phyloP scores from a whole-genome alignment of 2,797 vertebrate genomes.

The Gouania willdenowi region DNA sequence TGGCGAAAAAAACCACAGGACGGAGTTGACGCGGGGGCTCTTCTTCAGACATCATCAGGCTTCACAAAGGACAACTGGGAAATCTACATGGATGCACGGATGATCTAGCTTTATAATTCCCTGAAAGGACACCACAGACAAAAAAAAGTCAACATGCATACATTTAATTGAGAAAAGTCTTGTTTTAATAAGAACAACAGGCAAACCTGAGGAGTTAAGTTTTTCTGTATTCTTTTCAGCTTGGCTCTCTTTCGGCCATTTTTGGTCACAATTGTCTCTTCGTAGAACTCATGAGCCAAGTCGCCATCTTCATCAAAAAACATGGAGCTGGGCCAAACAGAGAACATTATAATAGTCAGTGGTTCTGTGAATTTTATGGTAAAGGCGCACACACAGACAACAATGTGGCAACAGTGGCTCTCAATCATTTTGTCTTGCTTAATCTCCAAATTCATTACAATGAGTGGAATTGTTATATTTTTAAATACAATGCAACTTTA shows the following conservation, averaged over 20 bases:
- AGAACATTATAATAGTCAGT: too few relatives aligned
- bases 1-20: constrained; percentile 52
- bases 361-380: too few relatives aligned
- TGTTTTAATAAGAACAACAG: too few relatives aligned
- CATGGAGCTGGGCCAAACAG: constrained; percentile 88
- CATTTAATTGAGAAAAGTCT: too few relatives aligned
- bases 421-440: too few relatives aligned
- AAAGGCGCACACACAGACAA: too few relatives aligned
- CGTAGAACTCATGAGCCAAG: constrained; percentile 93
- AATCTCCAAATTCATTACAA: too few relatives aligned
- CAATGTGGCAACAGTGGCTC: too few relatives aligned
- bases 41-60: constrained; percentile 73
- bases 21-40: constrained; percentile 57
- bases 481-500: too few relatives aligned
- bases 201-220: constrained; percentile 95
- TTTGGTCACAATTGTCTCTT: constrained; percentile 92
- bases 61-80: constrained; percentile 94
- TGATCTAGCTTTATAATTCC: constrained; percentile 91
- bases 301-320: constrained; percentile 94
- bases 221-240: constrained; percentile 91
- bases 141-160: too few relatives aligned
- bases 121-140: constrained; percentile 57
- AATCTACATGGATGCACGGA: constrained; percentile 94
- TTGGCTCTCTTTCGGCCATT: constrained; percentile 92
- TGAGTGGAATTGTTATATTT: too few relatives aligned